These are phyloP conservation scores for Murina feae DNA, from an alignment of 2,113 vertebrate species.

Conservation along the genomic window DNA sequence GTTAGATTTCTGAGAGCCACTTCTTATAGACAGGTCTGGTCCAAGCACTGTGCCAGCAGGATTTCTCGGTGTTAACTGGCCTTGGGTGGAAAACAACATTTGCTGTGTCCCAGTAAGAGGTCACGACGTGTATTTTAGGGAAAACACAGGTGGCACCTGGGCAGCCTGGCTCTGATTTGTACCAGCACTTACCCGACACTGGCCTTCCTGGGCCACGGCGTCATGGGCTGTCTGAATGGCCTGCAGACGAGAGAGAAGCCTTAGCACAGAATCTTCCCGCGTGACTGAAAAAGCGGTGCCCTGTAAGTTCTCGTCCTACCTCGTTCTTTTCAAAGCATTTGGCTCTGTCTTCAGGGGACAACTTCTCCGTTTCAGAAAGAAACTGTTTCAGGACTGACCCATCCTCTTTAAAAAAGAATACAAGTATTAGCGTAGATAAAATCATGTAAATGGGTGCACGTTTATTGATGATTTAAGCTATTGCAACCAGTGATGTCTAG, in stretches of 20 bases:
- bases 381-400: slow-evolving; percentile 92
- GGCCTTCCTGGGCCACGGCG: slow-evolving; percentile 90
- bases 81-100: neutral
- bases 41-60: neutral
- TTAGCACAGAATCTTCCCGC: neutral
- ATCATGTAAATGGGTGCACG: neutral
- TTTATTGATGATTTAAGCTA: neutral
- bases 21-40: neutral
- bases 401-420: slow-evolving; percentile 77
- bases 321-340: slow-evolving; percentile 92
- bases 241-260: slow-evolving; percentile 73
- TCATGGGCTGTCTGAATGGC: slow-evolving; percentile 91
- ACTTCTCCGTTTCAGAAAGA: slow-evolving; percentile 88
- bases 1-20: neutral
- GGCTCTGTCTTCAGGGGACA: slow-evolving; percentile 92
- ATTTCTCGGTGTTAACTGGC: neutral
- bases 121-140: neutral
- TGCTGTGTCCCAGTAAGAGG: neutral
- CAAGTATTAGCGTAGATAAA: neutral
- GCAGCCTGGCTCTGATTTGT: neutral
- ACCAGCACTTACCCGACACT: slow-evolving; percentile 88
- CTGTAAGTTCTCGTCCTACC: slow-evolving; percentile 77
- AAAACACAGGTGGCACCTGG: neutral
- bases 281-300: neutral
- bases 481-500: fast-evolving